Evolutionary conservation across 2,797 vertebrate species (phyloP), one percentile per base, ranked within the genome.

Genomic region (Clarias fuscus): DNA sequence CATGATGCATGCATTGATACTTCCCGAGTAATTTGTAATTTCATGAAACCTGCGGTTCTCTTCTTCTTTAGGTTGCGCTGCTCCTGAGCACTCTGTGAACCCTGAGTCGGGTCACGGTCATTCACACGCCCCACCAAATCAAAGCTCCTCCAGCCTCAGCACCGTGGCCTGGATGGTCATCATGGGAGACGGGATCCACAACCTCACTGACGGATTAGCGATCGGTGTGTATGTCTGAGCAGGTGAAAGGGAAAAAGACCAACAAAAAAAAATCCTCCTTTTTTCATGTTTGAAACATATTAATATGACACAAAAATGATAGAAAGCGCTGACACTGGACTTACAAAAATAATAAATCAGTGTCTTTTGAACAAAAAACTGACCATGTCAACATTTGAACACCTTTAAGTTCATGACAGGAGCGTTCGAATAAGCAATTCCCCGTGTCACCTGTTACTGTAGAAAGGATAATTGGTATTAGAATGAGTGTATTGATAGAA

Each of bases 151-250:
- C 3, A 33, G 88, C 1, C 88, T 92, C 7, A 13, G 93, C 2
- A 94, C 90, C 43, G 61, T 96, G 11, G 94, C 92, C 0, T 97
- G 96, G 95, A 97, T 96, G 96, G 95, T 97, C 82, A 92, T 96
- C 82, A 92, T 96, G 91, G 96, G 96, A 40, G 96, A 97, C 0
- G 94, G 95, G 30, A 92, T 97, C 58, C 96, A 97, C 92, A 97
- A 97, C 92, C 93, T 97, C 85, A 96, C 92, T 0, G 96, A 97
- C 0, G 96, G 96, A 58, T 87, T 97, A 81, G 96, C 96, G 62
- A 96, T 97, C 84, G 96, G 96, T 96, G 85, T 84, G 92, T 30
- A 48, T 33, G 18, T 61, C 59, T 58, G 40, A 71, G 17, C 14
- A 22, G 37, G 73, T 18, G 48, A 27, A 8, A 76, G 48, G n/a